Evolutionary conservation across 1,140 invertebrate genomes (phyloP).

Genomic region (Sinella curviseta): DNA sequence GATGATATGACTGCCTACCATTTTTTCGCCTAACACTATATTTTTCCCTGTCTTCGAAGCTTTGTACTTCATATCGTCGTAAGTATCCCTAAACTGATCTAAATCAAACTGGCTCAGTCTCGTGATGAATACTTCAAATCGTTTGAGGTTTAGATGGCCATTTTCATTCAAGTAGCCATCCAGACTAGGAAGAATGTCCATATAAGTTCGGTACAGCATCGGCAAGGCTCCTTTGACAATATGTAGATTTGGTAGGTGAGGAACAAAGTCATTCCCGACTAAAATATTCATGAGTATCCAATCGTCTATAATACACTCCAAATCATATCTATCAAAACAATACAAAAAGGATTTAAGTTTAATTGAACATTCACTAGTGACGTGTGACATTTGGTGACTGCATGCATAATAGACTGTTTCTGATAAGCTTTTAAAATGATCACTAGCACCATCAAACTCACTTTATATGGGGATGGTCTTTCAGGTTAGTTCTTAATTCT

Average conservation of each 20-base stretch:
- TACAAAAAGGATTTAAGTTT: neutral
- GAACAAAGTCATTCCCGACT: slow-evolving; percentile 97
- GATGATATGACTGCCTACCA: no score
- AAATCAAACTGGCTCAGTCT: slow-evolving; percentile 76
- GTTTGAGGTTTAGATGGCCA: slow-evolving; percentile 76
- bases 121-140: slow-evolving; percentile 85
- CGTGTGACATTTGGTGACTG: neutral
- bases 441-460: neutral
- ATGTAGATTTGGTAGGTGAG: slow-evolving; percentile 88
- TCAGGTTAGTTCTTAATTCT: slow-evolving; percentile 62
- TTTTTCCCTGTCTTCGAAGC: slow-evolving; percentile 69
- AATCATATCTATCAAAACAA: slow-evolving; percentile 36
- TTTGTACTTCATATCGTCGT: slow-evolving; percentile 83
- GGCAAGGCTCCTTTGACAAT: slow-evolving; percentile 86
- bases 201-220: slow-evolving; percentile 84
- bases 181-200: slow-evolving; percentile 77
- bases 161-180: slow-evolving; percentile 91
- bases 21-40: slow-evolving; percentile 47
- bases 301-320: slow-evolving; percentile 48
- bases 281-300: slow-evolving; percentile 87
- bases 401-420: neutral
- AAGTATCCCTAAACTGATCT: slow-evolving; percentile 79
- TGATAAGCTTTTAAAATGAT: neutral
- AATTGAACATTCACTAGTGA: neutral
- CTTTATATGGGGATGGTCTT: slow-evolving; percentile 57